Conservation (phyloP, 2,113 vertebrate genomes). For the Condylura cristata region DNA sequence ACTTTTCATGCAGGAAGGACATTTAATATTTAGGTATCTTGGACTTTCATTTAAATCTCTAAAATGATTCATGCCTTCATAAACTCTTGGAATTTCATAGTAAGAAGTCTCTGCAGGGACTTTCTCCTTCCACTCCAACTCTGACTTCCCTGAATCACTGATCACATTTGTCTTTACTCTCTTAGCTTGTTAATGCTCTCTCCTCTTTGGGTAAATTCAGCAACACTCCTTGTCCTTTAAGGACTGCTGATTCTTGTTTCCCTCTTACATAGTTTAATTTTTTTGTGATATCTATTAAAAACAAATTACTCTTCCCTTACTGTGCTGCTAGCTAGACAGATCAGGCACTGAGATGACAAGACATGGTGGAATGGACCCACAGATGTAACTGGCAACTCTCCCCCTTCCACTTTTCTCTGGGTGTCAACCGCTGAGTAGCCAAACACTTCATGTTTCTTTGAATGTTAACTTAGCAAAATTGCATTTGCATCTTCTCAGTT, state of each 20-base stretch:
- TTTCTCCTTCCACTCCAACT: not conserved
- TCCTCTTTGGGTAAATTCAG: not conserved
- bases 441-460: not conserved
- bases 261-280: not conserved
- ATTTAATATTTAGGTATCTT: not conserved
- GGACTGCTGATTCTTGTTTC: not conserved
- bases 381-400: not conserved
- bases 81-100: not conserved
- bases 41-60: not conserved
- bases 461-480: not conserved
- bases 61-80: not conserved
- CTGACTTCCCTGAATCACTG: not conserved
- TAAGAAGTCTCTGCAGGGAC: not conserved
- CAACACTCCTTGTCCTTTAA: not conserved
- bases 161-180: not conserved
- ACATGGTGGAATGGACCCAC: rapidly evolving
- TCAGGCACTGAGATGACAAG: not conserved
- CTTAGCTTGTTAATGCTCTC: not conserved
- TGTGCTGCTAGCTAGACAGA: not conserved
- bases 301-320: not conserved
- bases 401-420: not conserved
- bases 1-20: not conserved
- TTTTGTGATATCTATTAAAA: not conserved
- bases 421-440: not conserved
- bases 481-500: not conserved